phyloP scores from a whole-genome alignment of 2,888 invertebrate genomes.

The Copidosoma aretas region DNA sequence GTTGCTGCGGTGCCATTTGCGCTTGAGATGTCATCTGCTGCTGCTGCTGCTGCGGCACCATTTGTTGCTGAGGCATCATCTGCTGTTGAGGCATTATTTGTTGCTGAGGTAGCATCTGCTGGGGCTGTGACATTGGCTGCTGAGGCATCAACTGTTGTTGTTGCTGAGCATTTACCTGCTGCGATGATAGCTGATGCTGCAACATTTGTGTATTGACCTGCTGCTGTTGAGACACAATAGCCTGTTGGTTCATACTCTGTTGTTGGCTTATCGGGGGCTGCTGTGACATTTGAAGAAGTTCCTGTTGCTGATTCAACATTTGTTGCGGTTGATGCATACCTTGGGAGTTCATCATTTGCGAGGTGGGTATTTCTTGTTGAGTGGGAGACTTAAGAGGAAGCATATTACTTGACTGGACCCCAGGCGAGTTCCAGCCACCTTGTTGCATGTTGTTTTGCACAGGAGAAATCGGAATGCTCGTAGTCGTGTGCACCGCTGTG shows the following conservation, averaged over 20 bases:
- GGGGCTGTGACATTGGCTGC: constrained; percentile 59
- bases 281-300: constrained; percentile 54
- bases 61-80: constrained; percentile 13
- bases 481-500: constrained; percentile 42
- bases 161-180: too few relatives aligned
- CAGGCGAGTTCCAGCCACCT: constrained; percentile 52
- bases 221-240: constrained; percentile 48
- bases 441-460: constrained; percentile 50
- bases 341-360: constrained; percentile 48
- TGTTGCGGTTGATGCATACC: constrained; percentile 47
- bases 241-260: constrained; percentile 40
- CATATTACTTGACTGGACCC: constrained; percentile 49
- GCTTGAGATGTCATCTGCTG: constrained; percentile 51
- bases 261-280: constrained; percentile 52
- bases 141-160: constrained; percentile 46
- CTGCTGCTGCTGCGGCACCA: constrained; percentile 54
- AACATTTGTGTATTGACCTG: constrained; percentile 62
- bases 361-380: constrained; percentile 50
- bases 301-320: constrained; percentile 65
- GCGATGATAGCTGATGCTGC: constrained; percentile 45
- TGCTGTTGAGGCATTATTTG: constrained; percentile 46
- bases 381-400: constrained; percentile 48
- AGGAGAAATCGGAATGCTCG: constrained; percentile 44
- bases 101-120: constrained; percentile 43
- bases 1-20: constrained; percentile 44